Base-by-base conservation (phyloP, 1,140 invertebrate genomes). In the Eubasilissa regina region DNA sequence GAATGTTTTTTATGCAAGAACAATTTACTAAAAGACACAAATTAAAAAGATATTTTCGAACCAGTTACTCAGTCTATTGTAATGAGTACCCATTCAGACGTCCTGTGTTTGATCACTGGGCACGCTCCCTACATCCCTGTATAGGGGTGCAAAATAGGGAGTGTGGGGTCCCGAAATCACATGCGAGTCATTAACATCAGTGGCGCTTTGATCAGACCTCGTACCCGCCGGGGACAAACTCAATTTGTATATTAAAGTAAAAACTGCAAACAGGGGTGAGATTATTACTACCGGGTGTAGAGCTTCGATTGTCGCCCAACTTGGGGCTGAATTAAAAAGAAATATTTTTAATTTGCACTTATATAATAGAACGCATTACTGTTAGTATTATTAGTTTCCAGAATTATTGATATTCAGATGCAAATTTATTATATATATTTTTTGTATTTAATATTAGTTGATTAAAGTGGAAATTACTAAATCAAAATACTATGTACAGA, bases 121-220 rank as follows among this genome's bases (percentile, higher is more conserved):
- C 70, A 73, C 70, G 70, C 53, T 73, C 70, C 48, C 25, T 70
- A 48, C 66, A 25, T 45, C 66, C 66, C 66, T 48, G 48, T 19
- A 17, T 6, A 48, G 45, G 43, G 12, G 56, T 1, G 21, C 4
- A 11, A 17, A 0, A 19, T 21, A 10, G 15, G 64, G 64, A 21
- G n/a, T 3, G 7, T 6, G 35, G 17, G 10, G 17, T 72, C 15
- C 68, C 48, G 48, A 72, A 72, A 72, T 72, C 68, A 72, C 45
- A 72, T 25, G 21, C 68, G 68, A 72, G n/a, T 72, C 68, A 72
- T 72, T 72, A 53, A 72, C 45, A 72, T 68, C 64, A 48, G 45
- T 55, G 45, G 47, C 68, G 47, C 68, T 72, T 72, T 72, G 68
- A 72, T 21, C 45, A 72, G 48, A 55, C 47, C 68, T 55, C 15